Base-by-base conservation (phyloP, 1,140 invertebrate species). In the Daktulosphaira vitifoliae region DNA sequence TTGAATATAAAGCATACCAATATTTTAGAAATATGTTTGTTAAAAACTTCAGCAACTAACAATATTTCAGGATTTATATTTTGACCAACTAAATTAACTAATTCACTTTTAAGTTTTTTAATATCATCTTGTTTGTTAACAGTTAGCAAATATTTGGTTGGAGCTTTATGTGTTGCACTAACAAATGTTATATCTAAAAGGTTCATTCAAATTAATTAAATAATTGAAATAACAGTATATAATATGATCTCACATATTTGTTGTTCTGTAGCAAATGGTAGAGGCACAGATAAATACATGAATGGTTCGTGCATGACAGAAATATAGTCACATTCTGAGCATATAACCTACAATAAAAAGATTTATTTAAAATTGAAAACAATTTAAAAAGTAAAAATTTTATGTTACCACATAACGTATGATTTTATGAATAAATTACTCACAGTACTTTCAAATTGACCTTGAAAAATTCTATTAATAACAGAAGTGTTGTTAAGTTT, bases 251-350 rank as follows among this genome's bases (percentile, higher is more conserved):
- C 70, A 80, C 78, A 70, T 65, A 87, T 73, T 72, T 84, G 82
- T 66, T 79, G 77, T 70, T 86, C 82, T 77, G 83, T 81, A 15
- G 83, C 83, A 69, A 81, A 78, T 48, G 84, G 84, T 59, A 87
- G 74, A 7, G 84, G 84, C 38, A 87, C 80, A 16, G 84, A 84
- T 3, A 87, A 75, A 72, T 86, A 86, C 83, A 86, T 86, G 68
- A 87, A 87, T 33, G 85, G 84, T 70, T 87, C 85, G 69, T 84
- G 85, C 9, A 84, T 86, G 9, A 85, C 80, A 3, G 84, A 86
- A 13, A 83, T 77, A 71, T 84, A 83, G 38, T 78, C 78, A 74
- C 85, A 87, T 39, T 77, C 78, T n/a, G 79, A 80, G 69, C 85
- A 87, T 23, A 84, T 79, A 54, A 86, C 82, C 84, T 85, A 71